Evolutionary conservation across 2,113 vertebrate genomes (phyloP).

Genomic region (Pelecanus crispus): DNA sequence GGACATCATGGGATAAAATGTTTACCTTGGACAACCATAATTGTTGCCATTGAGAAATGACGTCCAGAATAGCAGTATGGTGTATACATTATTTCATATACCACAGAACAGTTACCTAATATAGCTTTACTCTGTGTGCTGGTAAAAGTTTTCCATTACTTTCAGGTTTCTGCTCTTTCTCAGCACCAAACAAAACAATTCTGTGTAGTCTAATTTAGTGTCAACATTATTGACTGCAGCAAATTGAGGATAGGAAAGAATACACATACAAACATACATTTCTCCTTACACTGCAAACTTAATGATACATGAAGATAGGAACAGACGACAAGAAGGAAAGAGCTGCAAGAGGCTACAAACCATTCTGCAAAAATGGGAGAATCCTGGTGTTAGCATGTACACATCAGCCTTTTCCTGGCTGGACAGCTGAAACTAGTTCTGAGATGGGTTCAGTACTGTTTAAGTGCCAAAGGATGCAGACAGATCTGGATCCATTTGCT

Average conservation of each 20-base stretch:
- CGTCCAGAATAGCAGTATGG: not conserved
- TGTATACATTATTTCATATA: not conserved
- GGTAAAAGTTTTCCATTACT: not conserved
- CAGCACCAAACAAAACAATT: not conserved
- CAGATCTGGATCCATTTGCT: not conserved
- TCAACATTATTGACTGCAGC: not conserved
- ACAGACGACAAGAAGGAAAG: not conserved
- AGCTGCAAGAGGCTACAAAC: not conserved
- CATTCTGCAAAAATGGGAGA: not conserved
- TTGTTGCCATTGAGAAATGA: not conserved
- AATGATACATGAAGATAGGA: not conserved
- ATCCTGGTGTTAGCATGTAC: not conserved
- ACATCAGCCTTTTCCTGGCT: not conserved
- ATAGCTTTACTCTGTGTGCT: not conserved
- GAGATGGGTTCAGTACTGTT: not conserved
- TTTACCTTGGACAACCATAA: not conserved
- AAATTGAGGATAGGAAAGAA: not conserved
- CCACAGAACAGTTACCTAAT: not conserved
- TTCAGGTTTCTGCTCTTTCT: not conserved
- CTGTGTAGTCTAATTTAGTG: not conserved
- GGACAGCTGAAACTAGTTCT: not conserved
- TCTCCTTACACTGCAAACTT: not conserved
- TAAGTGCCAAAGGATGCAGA: not conserved
- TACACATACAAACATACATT: not conserved
- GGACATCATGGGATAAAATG: not conserved